Evolutionary conservation across 1,140 invertebrate species (phyloP), one percentile per base, ranked within the genome.

Genomic region (Drosophila baimaii): DNA sequence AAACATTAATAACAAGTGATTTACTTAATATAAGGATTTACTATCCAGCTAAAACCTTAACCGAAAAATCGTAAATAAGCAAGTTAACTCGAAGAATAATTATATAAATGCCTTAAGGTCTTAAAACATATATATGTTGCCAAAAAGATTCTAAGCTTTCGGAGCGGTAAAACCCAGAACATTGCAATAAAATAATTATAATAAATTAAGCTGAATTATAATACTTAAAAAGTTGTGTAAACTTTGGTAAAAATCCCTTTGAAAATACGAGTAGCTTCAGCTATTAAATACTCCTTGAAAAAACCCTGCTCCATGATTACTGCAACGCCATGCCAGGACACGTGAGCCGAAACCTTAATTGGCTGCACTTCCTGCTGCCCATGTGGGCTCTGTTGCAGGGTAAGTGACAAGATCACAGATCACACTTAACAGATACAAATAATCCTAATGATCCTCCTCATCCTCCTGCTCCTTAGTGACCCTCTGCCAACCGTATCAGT

Each of bases 401-500:
- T 86, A 43, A 73, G 83, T 51, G 23, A 23, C 13, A 17, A 13
- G 15, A 27, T 19, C 41, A 21, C 41, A 27, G 15, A 17, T 52
- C 29, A 33, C 13, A 5, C 15, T 41, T 4, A 21, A 23, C 13
- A 33, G 7, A 8, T 9, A 21, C 8, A 33, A 35, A 52, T 15
- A 0, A 31, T 17, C 46, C 27, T 17, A 47, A 13, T 37, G 10
- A 12, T 17, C 23, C 21, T 13, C n/a, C n/a, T n/a, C n/a, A n/a
- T 25, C 3, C 23, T 19, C 2, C 27, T 0, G 2, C 27, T 35
- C 31, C 51, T 3, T 31, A 88, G 80, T 76, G 33, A 57, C 52
- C 37, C 37, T 68, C 5, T 47, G 69, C 19, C 90, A 91, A 23
- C 79, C 86, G 1, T 91, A 91, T 25, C 83, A 78, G 51, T 15